Percentiles rank a stretch among this genome's conserved stretches.
These are phyloP conservation scores for Drosophila mauritiana DNA, from an alignment of 1,140 invertebrate genomes.

Conservation along the genomic window DNA sequence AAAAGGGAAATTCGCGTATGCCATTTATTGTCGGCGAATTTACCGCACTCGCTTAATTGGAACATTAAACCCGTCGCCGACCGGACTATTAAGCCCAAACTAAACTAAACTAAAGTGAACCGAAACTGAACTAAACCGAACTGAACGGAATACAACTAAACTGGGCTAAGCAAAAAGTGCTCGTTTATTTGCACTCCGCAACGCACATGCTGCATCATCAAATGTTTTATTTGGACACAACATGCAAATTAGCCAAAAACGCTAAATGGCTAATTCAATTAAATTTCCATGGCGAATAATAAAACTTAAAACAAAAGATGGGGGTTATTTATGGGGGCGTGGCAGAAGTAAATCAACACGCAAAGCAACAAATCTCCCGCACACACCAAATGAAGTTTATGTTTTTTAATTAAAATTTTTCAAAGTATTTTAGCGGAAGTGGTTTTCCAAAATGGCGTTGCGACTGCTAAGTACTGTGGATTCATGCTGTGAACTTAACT, in stretches of 20 bases:
- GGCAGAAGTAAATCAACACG: conserved; percentile 44
- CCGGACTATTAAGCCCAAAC: conserved; percentile 22
- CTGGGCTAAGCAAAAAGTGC: conserved; percentile 35
- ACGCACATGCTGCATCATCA: conserved; percentile 35
- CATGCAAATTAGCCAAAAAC: conserved; percentile 68
- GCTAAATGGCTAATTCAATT: conserved; percentile 78
- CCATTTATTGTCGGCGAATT: conserved; percentile 22
- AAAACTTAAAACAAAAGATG: conserved; percentile 18
- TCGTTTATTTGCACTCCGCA: conserved; percentile 18
- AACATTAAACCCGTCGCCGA: conserved; percentile 50
- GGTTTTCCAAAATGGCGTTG: not conserved
- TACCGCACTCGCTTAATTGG: conserved; percentile 56
- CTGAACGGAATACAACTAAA: conserved; percentile 26
- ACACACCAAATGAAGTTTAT: conserved; percentile 65
- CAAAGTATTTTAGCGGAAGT: not conserved
- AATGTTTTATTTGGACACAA: conserved; percentile 17
- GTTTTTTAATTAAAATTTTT: conserved; percentile 78
- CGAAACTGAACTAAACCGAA: conserved; percentile 1
- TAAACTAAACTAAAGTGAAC: conserved; percentile 2
- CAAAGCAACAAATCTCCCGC: conserved; percentile 56
- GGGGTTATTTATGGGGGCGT: conserved; percentile 31
- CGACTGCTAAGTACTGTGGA: not conserved
- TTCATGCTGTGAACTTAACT: not conserved
- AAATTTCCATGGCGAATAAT: conserved; percentile 62
- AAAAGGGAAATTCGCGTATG: not conserved